Conservation (phyloP, 2,113 vertebrate genomes). For the Anguilla rostrata region DNA sequence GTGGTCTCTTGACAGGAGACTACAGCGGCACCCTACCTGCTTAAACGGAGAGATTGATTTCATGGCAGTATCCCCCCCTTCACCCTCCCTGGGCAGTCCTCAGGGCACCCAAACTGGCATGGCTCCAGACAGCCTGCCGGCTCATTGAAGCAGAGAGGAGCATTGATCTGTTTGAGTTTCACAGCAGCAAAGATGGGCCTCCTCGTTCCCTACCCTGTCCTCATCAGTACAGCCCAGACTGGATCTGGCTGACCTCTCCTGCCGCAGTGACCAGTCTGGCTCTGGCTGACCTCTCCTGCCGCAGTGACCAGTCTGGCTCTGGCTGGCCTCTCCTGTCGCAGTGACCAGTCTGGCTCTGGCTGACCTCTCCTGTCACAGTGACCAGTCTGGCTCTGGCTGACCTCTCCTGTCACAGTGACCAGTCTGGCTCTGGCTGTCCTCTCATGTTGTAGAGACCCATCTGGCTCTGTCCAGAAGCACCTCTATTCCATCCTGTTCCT, state of each 20-base stretch:
- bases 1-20: background rate
- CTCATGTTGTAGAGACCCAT: background rate
- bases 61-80: background rate
- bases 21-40: background rate
- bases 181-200: background rate
- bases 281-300: background rate
- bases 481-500: background rate
- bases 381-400: background rate
- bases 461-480: background rate
- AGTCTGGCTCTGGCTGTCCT: background rate
- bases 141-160: background rate
- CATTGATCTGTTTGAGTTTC: slow-evolving; percentile 21
- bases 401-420: background rate
- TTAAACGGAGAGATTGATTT: slow-evolving; percentile 5
- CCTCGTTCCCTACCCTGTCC: background rate
- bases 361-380: background rate
- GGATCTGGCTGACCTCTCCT: background rate
- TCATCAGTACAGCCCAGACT: background rate
- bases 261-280: background rate
- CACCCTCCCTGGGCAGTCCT: background rate
- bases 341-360: background rate
- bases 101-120: background rate
- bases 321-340: background rate
- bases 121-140: slow-evolving; percentile 1
- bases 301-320: background rate